Conservation (phyloP, 2,113 vertebrate species). For the Aix galericulata region DNA sequence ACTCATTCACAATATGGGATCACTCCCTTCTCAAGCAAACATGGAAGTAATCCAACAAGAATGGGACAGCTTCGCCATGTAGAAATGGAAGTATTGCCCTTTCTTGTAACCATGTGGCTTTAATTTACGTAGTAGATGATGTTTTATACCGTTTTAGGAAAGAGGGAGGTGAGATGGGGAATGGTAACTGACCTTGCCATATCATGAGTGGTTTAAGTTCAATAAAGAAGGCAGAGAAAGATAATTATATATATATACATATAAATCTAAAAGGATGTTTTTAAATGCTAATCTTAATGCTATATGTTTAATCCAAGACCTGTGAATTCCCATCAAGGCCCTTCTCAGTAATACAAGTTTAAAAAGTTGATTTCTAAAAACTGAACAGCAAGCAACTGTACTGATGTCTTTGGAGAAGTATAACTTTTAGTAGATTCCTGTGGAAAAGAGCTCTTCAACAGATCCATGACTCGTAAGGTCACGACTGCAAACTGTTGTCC, state of each 20-base stretch:
- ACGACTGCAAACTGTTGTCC: not conserved
- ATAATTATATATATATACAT: not conserved
- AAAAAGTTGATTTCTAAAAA: not conserved
- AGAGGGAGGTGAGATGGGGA: fast-evolving
- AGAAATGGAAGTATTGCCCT: not conserved
- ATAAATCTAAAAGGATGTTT: too few relatives aligned
- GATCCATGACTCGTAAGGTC: not conserved
- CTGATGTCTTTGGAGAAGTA: not conserved
- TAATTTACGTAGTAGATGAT: not conserved
- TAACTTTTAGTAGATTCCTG: not conserved
- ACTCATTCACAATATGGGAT: not conserved
- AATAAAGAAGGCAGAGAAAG: not conserved
- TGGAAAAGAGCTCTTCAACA: not conserved
- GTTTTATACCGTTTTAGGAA: not conserved
- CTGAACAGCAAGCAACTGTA: not conserved
- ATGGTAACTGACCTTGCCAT: not conserved
- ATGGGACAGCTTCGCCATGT: not conserved
- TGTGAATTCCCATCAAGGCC: not conserved
- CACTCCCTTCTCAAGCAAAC: not conserved
- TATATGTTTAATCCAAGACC: not conserved
- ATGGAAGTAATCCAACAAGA: not conserved
- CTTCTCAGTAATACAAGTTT: not conserved
- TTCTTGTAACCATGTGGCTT: not conserved
- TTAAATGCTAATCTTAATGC: not conserved
- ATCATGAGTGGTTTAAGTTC: not conserved